These are phyloP conservation scores for Neotoxoptera formosana DNA, from an alignment of 1,140 invertebrate genomes.

Conservation along the genomic window DNA sequence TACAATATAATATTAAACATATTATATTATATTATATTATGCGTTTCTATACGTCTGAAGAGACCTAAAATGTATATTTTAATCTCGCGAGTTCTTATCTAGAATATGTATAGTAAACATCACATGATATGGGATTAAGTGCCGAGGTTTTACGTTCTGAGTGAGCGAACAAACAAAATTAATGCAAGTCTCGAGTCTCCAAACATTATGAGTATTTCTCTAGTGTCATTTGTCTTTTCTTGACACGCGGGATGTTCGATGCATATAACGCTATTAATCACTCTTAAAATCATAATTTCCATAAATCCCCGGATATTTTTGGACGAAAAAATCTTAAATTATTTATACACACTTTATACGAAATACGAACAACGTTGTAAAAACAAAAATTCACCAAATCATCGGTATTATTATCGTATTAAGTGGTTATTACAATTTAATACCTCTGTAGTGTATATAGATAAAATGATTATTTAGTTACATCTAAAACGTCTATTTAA, in stretches of 20 bases:
- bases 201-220: neutral
- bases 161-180: neutral
- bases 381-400: neutral
- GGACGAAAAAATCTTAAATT: neutral
- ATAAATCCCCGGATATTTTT: neutral
- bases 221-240: constrained; percentile 41
- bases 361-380: neutral
- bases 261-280: constrained; percentile 12
- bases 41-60: neutral
- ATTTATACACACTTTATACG: neutral
- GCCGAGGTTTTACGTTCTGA: neutral
- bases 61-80: neutral
- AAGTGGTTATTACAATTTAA: neutral
- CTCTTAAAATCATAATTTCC: neutral
- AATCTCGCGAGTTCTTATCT: neutral
- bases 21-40: too few species aligned
- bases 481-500: neutral
- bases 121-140: constrained; percentile 8
- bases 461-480: too few species aligned
- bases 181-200: neutral
- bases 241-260: neutral
- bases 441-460: neutral
- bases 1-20: neutral
- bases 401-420: neutral
- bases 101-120: constrained; percentile 18